Base-by-base conservation (phyloP, 2,797 vertebrate species). In the Lithobates pipiens region DNA sequence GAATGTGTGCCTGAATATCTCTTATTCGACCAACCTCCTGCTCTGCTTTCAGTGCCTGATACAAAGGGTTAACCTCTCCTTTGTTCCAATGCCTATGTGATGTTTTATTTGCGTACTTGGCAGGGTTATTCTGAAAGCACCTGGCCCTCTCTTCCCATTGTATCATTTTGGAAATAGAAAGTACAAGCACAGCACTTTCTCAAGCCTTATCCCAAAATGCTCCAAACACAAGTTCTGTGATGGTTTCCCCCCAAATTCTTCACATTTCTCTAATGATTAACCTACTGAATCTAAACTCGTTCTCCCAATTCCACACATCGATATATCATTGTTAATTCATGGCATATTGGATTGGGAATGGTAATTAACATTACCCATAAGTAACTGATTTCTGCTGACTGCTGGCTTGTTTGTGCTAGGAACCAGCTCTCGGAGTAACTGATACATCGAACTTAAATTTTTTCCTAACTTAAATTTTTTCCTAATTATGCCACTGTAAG, bases 141-240 rank as follows among this genome's bases (percentile, higher is more conserved):
- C 70, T 80, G 84, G 32, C 61, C 3, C 57, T 85, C 71, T 39
- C 42, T 18, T 34, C 69, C 84, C n/a, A 70, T 85, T 85, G 84
- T 80, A 46, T 68, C 18, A 68, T 42, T 85, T 76, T 76, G 61
- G 84, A 75, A 85, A 80, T 85, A 80, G 77, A 85, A 85, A 68
- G 25, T 76, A 70, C 84, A 80, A 85, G 84, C 77, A 80, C 77
- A 85, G 84, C 84, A 85, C 54, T 80, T 80, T 76, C 46, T 42
- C 54, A 50, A 34, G 16, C 50, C 61, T 73, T 16, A 36, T 74
- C 11, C 61, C 75, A 72, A 77, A 54, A 25, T 57, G 82, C 76
- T 46, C 82, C 70, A 78, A 44, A 61, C 72, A 79, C 11, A 36
- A 76, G 36, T 69, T 74, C 61, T 80, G 77, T 75, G 27, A 46